Base-by-base conservation (phyloP, 37 sponge, comb jelly and placozoan genomes). In the Oopsacas minuta region DNA sequence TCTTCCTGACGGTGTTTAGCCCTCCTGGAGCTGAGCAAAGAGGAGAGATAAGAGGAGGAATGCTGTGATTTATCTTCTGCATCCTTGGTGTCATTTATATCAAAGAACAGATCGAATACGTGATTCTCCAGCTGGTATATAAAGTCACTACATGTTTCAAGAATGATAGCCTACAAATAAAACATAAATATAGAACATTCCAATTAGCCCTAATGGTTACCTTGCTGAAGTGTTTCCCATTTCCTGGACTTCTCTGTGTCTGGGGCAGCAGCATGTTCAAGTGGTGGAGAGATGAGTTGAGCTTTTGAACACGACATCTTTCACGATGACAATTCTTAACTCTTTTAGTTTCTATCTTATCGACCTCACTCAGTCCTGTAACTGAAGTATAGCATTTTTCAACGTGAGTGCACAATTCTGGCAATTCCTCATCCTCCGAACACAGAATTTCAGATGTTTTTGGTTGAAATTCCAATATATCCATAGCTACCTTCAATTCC, bases 191-290 rank as follows among this genome's bases (percentile, higher is more conserved):
- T 61, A 61, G 7, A 32, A 61, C 22, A 61, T 61, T 61, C 20
- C 75, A 20, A n/a, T 61, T 10, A 7, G 5, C 75, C 20, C 7
- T 25, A 25, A 20, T 20, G 30, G 28, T 10, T 61, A 61, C 75
- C 75, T 61, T 61, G 75, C 75, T 61, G 22, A 61, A 61, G 75
- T 61, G 75, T 34, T 61, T 61, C 22, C 75, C 75, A n/a, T 61
- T 61, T 3, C 28, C 28, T 3, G 75, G 75, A n/a, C 30, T 61
- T 34, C 75, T 61, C 75, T 61, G 75, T 3, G 75, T 3, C 75
- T 12, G 75, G 30, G 75, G 75, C 75, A 61, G 75, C 75, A 61
- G 7, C 75, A 61, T 61, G 75, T 61, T 61, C 17, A 61, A 12
- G 75, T 12, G 75, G 30, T 61, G 22, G 30, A 61, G 75, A 61